Conservation (phyloP, 2,888 invertebrate genomes). For the Argynnis bischoffii region DNA sequence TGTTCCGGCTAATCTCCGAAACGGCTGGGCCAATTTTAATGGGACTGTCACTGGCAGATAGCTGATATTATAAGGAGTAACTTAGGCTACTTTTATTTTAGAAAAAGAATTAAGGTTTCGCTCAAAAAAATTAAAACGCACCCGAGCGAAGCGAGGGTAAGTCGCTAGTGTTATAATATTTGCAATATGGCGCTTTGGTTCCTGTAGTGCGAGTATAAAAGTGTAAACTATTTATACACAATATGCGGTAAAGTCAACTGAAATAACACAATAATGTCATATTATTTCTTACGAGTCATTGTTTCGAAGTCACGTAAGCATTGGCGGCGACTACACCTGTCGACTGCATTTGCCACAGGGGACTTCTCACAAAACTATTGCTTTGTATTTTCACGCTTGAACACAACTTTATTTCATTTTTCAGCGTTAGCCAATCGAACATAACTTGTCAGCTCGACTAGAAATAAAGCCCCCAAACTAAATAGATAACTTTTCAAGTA, state of each 20-base stretch:
- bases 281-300: slow-evolving; percentile 47
- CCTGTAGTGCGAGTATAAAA: no score
- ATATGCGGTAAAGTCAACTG: slow-evolving; percentile 28
- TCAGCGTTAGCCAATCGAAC: slow-evolving; percentile 51
- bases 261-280: slow-evolving; percentile 38
- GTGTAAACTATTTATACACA: slow-evolving; percentile 29
- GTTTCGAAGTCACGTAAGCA: slow-evolving; percentile 66
- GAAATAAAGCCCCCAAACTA: slow-evolving; percentile 35
- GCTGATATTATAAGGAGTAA: no score
- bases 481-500: slow-evolving; percentile 32
- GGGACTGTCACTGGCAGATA: no score
- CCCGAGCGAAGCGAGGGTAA: no score
- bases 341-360: slow-evolving; percentile 61
- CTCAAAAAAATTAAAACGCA: no score
- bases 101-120: no score
- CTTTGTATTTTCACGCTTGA: slow-evolving; percentile 58
- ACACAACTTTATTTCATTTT: slow-evolving; percentile 60
- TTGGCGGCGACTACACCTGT: slow-evolving; percentile 61
- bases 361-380: slow-evolving; percentile 62
- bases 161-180: no score
- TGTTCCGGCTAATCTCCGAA: no score
- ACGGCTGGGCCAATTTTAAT: no score
- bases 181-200: no score
- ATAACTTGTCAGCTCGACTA: slow-evolving; percentile 46
- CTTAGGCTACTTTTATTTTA: no score